Evolutionary conservation across 1,140 invertebrate genomes (phyloP).

Genomic region (Telenomus remus): DNA sequence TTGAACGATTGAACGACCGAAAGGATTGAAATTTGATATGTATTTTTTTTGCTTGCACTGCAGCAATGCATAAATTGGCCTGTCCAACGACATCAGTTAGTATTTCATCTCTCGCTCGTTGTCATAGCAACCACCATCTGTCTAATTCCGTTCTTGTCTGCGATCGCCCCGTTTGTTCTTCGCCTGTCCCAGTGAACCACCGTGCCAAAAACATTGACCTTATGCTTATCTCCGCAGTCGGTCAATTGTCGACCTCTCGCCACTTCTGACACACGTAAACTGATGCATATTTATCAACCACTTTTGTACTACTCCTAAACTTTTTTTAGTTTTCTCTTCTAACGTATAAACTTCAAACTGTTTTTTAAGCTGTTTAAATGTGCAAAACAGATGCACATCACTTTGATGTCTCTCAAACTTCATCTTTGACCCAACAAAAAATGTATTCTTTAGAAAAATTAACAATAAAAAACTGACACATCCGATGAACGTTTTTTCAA

Average conservation of each 20-base stretch:
- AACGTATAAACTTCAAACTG: too few species aligned
- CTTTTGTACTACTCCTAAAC: too few species aligned
- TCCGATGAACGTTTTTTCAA: too few species aligned
- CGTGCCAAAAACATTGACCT: constrained; percentile 60
- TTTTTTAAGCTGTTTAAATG: too few species aligned
- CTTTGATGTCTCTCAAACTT: too few species aligned
- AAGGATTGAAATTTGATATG: too few species aligned
- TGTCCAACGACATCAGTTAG: constrained; percentile 42
- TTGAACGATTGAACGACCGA: constrained; percentile 8
- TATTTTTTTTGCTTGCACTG: too few species aligned
- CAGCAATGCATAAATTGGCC: constrained; percentile 31
- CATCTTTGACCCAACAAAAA: too few species aligned
- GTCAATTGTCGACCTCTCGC: constrained; percentile 52
- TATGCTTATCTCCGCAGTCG: constrained; percentile 51
- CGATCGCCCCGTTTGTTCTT: constrained; percentile 33
- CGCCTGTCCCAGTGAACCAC: constrained; percentile 38
- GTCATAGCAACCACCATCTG: constrained; percentile 54
- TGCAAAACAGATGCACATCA: too few species aligned
- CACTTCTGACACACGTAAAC: constrained; percentile 27
- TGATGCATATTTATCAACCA: constrained; percentile 37
- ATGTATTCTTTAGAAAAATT: too few species aligned
- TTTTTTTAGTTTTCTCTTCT: too few species aligned
- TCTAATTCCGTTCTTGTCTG: constrained; percentile 48
- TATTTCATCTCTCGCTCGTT: constrained; percentile 50
- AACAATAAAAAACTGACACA: too few species aligned